These are phyloP conservation scores for Crenuchus spilurus DNA, from an alignment of 2,797 vertebrate genomes.

Conservation along the genomic window DNA sequence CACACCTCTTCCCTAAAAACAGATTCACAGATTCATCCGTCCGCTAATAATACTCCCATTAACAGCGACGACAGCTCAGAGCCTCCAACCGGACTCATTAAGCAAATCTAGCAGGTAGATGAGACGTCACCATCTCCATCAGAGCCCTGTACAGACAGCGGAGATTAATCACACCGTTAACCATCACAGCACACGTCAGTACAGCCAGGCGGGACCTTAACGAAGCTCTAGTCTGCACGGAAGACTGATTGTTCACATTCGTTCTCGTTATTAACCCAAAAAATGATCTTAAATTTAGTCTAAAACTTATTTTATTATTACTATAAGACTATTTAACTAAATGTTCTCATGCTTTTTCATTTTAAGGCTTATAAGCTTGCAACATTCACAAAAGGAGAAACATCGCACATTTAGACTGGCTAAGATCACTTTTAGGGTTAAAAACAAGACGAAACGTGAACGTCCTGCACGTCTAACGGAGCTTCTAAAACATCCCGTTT, in stretches of 20 bases:
- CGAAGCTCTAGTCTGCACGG: neutral
- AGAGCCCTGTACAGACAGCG: neutral
- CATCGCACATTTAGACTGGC: no score
- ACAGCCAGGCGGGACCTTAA: neutral
- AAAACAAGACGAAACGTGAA: no score
- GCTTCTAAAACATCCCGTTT: no score
- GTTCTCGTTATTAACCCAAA: neutral
- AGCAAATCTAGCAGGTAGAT: conserved; percentile 40
- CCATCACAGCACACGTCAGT: conserved; percentile 5
- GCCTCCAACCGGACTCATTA: neutral
- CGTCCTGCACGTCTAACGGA: no score
- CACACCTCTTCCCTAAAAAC: neutral
- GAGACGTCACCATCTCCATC: neutral
- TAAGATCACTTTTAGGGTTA: no score
- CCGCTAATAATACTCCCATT: neutral
- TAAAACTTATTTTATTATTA: no score
- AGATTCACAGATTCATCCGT: neutral
- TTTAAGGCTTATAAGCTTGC: no score
- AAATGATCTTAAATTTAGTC: no score
- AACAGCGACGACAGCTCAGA: neutral
- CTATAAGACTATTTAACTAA: no score
- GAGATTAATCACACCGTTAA: neutral
- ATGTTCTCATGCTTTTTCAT: no score
- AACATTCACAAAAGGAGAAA: no score
- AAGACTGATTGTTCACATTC: neutral